Evolutionary conservation across 2,888 invertebrate species (phyloP).

Genomic region (Gymnocheta viridis): DNA sequence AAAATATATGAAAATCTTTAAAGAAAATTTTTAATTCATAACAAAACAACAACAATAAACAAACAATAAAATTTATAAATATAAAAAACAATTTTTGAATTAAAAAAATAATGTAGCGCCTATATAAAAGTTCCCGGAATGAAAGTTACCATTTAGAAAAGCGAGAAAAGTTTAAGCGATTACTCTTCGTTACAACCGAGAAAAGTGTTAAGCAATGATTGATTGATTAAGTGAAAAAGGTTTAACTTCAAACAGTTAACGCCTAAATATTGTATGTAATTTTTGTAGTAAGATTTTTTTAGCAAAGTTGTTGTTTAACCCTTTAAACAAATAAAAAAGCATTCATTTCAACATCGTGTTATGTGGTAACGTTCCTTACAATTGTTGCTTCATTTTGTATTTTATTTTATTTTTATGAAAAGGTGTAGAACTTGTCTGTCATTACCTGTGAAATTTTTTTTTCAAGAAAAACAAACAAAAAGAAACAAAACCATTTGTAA

Average conservation of each 20-base stretch:
- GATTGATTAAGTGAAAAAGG: conserved; percentile 34
- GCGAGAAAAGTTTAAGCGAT: not conserved
- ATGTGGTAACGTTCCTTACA: not conserved
- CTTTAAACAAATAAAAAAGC: not conserved
- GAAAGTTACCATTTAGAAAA: no score
- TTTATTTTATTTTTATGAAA: not conserved
- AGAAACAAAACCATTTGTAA: conserved; percentile 16
- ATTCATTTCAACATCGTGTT: not conserved
- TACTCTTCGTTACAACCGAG: not conserved
- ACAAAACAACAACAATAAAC: not conserved
- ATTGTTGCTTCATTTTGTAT: not conserved
- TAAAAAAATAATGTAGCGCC: conserved; percentile 12
- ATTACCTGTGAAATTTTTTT: not conserved
- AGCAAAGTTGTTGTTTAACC: not conserved
- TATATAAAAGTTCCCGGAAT: not conserved
- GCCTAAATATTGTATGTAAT: conserved; percentile 55
- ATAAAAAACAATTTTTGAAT: no score
- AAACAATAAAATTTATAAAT: conserved; percentile 11
- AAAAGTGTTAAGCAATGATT: conserved; percentile 48
- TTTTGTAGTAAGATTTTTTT: not conserved
- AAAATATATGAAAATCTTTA: conserved; percentile 74
- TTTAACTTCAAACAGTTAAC: conserved; percentile 12
- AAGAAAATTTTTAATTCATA: not conserved
- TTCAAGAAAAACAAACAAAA: not conserved
- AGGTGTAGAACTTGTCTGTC: conserved; percentile 24